phyloP scores from a whole-genome alignment of 2,888 invertebrate species.

The Agriotes lineatus region DNA sequence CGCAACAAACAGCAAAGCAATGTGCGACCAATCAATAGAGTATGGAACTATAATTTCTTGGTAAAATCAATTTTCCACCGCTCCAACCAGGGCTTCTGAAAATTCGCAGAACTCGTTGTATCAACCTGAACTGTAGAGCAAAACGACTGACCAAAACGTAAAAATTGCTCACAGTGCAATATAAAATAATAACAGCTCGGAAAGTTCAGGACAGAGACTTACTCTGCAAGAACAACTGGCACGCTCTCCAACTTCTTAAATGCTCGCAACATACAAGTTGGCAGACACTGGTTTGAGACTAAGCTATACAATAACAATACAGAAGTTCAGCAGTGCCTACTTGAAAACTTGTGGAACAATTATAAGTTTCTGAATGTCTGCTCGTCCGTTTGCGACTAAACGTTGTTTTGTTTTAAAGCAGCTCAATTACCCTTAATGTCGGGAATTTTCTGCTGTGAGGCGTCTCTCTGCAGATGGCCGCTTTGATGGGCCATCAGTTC shows the following conservation, averaged over 20 bases:
- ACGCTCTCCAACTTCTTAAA: neutral
- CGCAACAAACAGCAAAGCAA: no score
- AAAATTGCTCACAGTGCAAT: no score
- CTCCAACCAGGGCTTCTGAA: no score
- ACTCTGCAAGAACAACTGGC: slow-evolving; percentile 1
- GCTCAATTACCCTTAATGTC: slow-evolving; percentile 10
- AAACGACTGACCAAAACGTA: no score
- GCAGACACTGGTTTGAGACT: slow-evolving; percentile 5
- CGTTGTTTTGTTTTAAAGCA: neutral
- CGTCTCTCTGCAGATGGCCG: no score
- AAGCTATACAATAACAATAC: slow-evolving; percentile 20
- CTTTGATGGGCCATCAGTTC: no score
- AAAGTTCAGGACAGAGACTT: slow-evolving; percentile 3
- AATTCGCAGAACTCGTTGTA: no score
- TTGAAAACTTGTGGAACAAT: slow-evolving; percentile 16
- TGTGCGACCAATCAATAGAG: no score
- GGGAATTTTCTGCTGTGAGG: neutral
- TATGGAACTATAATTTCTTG: no score
- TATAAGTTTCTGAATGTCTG: slow-evolving; percentile 15
- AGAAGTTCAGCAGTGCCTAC: slow-evolving; percentile 9
- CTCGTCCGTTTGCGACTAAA: slow-evolving; percentile 2
- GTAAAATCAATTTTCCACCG: no score
- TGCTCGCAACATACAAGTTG: neutral
- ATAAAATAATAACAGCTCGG: no score
- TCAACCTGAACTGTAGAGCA: no score